A percentile compares a stretch with the other conserved stretches of the same genome.
These are phyloP conservation scores for Alloplasta piceator DNA, from an alignment of 2,888 invertebrate genomes.

Conservation along the genomic window DNA sequence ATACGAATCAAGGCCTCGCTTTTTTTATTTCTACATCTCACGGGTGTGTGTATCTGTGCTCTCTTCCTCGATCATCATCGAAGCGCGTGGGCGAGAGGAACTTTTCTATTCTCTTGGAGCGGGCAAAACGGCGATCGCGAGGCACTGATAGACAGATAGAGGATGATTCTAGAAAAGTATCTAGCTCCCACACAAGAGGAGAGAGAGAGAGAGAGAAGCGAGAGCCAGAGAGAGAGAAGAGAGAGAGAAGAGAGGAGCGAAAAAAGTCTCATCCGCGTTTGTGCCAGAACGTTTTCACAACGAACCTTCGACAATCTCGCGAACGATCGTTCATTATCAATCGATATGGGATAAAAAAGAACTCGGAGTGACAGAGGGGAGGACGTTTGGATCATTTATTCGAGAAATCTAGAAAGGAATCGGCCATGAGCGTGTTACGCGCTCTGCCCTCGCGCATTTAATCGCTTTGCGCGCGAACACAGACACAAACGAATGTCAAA, in stretches of 20 bases:
- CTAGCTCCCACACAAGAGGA: slow-evolving; percentile 34
- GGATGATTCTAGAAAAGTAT: slow-evolving; percentile 34
- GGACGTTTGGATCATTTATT: slow-evolving; percentile 58
- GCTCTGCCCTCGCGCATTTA: slow-evolving; percentile 63
- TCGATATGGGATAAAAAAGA: slow-evolving; percentile 45
- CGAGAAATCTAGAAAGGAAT: slow-evolving; percentile 68
- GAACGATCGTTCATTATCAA: slow-evolving; percentile 62
- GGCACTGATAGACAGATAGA: slow-evolving; percentile 41
- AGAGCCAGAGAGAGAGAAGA: too few species aligned
- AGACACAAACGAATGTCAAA: slow-evolving; percentile 21
- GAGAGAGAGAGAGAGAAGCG: neutral
- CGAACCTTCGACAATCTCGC: slow-evolving; percentile 51
- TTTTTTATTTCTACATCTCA: neutral
- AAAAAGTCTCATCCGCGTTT: slow-evolving; percentile 34
- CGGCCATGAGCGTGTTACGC: slow-evolving; percentile 69
- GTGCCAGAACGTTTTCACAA: slow-evolving; percentile 27
- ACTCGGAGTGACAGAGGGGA: neutral
- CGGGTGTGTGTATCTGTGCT: neutral
- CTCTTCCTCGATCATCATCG: slow-evolving; percentile 52
- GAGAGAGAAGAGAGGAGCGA: slow-evolving; percentile 6
- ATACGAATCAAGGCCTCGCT: slow-evolving; percentile 41
- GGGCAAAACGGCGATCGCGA: slow-evolving; percentile 34
- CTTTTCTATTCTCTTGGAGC: slow-evolving; percentile 43
- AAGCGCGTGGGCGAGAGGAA: slow-evolving; percentile 48
- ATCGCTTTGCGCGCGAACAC: slow-evolving; percentile 36